Base-by-base conservation (phyloP, 2,113 vertebrate species). In the Labeo catla region DNA sequence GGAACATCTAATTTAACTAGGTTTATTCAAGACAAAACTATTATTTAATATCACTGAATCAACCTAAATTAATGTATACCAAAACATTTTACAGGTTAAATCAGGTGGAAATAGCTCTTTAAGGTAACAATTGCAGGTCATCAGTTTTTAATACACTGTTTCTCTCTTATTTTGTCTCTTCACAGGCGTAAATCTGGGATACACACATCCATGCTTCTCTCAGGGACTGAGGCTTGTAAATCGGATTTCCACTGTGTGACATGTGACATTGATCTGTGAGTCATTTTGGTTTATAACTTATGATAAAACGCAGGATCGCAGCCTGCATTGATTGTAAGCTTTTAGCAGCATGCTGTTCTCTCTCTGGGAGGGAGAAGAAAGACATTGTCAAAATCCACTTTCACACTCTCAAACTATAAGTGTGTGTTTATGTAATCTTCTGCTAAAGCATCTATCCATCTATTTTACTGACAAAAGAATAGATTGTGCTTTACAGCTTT, bases 261-360 rank as follows among this genome's bases (percentile, higher is more conserved):
- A 61, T 61, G 81, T 73, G 76, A 68, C 76, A 86, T 81, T 86
- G 88, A 89, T 89, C 81, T 77, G 78, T 89, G 82, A 89, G 49
- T 81, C 81, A 86, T 84, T 84, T 45, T 12, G 3, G 66, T 88
- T 86, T 81, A 81, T 65, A 79, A 85, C 72, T 88, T 88, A 86
- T 77, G 79, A 83, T 83, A 82, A 88, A 86, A 81, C 68, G 23
- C 13, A 7, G 39, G 36, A 87, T 76, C 2, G 63, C 39, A 43
- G 34, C 8, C 50, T 45, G 23, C 82, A 88, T 86, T 81, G 85
- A 89, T 83, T 65, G 39, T 45, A 85, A 19, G 34, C 77, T 87
- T 87, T 84, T 87, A 87, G 82, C 70, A 70, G 78, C 63, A 80
- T 54, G 45, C 70, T 61, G 47, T 61, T 81, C 23, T 61, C 50